Evolutionary conservation across 2,888 invertebrate genomes (phyloP).

Genomic region (Mesopsocus fuscifrons): DNA sequence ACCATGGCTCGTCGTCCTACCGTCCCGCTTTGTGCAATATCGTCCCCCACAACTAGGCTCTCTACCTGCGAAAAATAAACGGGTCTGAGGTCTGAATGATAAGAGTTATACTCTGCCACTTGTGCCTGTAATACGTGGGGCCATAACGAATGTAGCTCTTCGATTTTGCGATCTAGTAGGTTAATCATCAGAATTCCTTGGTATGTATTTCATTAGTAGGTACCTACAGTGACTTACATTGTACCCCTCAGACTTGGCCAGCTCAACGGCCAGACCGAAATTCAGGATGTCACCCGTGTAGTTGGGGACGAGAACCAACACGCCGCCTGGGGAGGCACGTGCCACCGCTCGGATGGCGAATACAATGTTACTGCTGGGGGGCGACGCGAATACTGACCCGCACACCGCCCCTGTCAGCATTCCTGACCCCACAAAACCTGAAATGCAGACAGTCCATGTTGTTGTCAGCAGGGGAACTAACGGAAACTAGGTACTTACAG

Average conservation of each 20-base stretch:
- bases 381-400: conserved; percentile 59
- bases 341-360: conserved; percentile 41
- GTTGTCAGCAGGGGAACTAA: no score
- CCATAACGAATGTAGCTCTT: no score
- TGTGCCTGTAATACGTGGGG: no score
- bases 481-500: no score
- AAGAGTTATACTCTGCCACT: no score
- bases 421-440: conserved; percentile 59
- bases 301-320: conserved; percentile 54
- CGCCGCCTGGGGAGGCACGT: conserved; percentile 30
- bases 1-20: conserved; percentile 46
- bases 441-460: no score
- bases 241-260: conserved; percentile 40
- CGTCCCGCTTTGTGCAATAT: conserved; percentile 34
- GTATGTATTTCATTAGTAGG: no score
- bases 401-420: conserved; percentile 60
- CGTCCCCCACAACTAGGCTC: conserved; percentile 44
- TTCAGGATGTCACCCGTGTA: conserved; percentile 62
- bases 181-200: no score
- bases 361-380: conserved; percentile 45
- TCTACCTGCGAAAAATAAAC: conserved; percentile 20
- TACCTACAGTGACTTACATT: no score
- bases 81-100: no score
- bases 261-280: conserved; percentile 63
- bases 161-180: no score